A percentile compares a stretch with the other conserved stretches of the same genome.
phyloP scores from a whole-genome alignment of 1,140 invertebrate genomes.

The Lepidotrigona ventralis region DNA sequence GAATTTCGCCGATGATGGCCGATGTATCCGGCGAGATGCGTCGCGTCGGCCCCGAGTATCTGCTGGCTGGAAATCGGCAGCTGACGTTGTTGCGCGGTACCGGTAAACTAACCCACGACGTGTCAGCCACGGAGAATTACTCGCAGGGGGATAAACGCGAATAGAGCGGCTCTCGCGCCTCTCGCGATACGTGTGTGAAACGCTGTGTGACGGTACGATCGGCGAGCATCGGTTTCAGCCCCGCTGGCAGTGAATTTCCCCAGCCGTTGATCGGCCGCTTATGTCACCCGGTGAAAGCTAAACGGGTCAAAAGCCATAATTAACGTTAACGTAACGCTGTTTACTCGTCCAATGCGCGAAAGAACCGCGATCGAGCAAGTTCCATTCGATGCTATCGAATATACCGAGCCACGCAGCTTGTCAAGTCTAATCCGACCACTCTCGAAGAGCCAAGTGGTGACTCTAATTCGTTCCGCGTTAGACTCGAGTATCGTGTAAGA shows the following conservation, averaged over 20 bases:
- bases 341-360: not conserved
- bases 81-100: constrained; percentile 2
- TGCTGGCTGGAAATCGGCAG: constrained; percentile 11
- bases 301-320: constrained; percentile 44
- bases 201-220: constrained; percentile 33
- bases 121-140: constrained; percentile 28
- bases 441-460: no score
- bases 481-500: no score
- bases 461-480: no score
- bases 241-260: constrained; percentile 37
- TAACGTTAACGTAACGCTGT: constrained; percentile 20
- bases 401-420: no score
- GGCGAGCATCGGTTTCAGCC: constrained; percentile 3
- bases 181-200: constrained; percentile 16
- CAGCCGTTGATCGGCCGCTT: constrained; percentile 14
- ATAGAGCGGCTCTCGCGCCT: constrained; percentile 8
- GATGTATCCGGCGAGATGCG: not conserved
- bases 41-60: not conserved
- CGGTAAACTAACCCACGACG: not conserved
- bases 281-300: constrained; percentile 40
- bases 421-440: no score
- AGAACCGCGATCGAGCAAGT: no score
- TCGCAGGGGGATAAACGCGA: constrained; percentile 27
- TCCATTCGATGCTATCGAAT: no score
- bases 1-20: constrained; percentile 23